Percentiles rank a stretch among this genome's conserved stretches.
phyloP scores from a whole-genome alignment of 2,888 invertebrate species.

The Pollenia amentaria region DNA sequence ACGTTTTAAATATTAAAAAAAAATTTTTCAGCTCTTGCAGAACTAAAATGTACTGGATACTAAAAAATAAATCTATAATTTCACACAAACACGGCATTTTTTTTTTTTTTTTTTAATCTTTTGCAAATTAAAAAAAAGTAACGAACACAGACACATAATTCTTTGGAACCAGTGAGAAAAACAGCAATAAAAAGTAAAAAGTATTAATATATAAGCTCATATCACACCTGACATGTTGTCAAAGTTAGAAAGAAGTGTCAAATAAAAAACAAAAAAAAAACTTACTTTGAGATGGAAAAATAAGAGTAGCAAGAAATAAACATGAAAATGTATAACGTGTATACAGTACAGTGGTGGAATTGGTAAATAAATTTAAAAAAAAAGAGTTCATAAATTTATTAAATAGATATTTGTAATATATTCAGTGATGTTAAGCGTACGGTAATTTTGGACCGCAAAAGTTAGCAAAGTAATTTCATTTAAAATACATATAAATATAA shows the following conservation, averaged over 20 bases:
- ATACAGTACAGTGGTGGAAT: constrained; percentile 2
- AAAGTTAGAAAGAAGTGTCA: constrained; percentile 51
- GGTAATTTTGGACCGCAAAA: too few relatives aligned
- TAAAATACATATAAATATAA: too few relatives aligned
- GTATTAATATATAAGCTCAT: constrained; percentile 56
- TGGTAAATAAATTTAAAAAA: constrained; percentile 4
- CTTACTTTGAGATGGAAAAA: not conserved
- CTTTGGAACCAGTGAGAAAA: not conserved
- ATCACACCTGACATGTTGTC: constrained; percentile 62
- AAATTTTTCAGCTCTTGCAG: not conserved
- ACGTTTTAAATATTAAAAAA: too few relatives aligned
- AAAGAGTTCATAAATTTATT: not conserved
- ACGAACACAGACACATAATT: not conserved
- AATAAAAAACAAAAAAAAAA: constrained; percentile 14
- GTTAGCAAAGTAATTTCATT: too few relatives aligned
- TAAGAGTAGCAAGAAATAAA: not conserved
- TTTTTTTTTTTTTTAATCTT: not conserved
- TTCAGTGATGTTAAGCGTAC: too few relatives aligned
- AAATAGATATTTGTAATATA: too few relatives aligned
- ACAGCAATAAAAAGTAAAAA: constrained; percentile 28
- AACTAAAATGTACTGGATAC: not conserved
- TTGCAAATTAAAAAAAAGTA: not conserved
- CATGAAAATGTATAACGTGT: not conserved
- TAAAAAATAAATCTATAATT: not conserved
- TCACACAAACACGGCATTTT: not conserved